Conservation (phyloP, 2,888 invertebrate species). For the Sympetrum striolatum region DNA sequence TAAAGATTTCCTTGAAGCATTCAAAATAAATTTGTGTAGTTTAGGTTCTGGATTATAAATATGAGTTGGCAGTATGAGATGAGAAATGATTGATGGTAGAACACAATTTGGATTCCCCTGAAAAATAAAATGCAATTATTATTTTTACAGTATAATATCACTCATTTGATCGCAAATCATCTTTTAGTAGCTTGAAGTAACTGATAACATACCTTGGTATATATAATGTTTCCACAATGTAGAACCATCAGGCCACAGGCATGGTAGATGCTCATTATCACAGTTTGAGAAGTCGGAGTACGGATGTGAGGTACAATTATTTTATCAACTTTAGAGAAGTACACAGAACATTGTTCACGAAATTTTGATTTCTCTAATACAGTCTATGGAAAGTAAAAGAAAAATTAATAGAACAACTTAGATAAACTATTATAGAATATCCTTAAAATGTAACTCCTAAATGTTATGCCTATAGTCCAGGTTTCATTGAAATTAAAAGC, state of each 20-base stretch:
- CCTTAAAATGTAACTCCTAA: background rate
- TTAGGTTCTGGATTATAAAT: conserved; percentile 45
- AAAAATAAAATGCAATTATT: background rate
- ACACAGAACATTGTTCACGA: conserved; percentile 26
- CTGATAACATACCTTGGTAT: conserved; percentile 37
- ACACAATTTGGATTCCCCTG: conserved; percentile 46
- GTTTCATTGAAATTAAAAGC: background rate
- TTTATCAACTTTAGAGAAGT: conserved; percentile 44
- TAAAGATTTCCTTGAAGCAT: background rate
- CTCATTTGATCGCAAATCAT: background rate
- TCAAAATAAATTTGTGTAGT: background rate
- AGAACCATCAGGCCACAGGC: conserved; percentile 38
- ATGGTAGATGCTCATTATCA: conserved; percentile 44
- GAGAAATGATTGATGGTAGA: conserved; percentile 34
- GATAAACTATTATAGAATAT: background rate
- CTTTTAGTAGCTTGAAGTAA: background rate
- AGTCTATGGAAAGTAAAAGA: background rate
- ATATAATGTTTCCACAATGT: conserved; percentile 45
- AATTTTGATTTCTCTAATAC: conserved; percentile 37
- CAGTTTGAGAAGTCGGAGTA: conserved; percentile 13
- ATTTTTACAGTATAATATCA: no score
- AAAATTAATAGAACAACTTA: background rate
- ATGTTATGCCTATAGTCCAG: background rate
- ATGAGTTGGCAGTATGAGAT: conserved; percentile 41
- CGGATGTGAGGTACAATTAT: conserved; percentile 20